phyloP scores from a whole-genome alignment of 2,113 vertebrate genomes.

The Campylomormyrus tamandua region DNA sequence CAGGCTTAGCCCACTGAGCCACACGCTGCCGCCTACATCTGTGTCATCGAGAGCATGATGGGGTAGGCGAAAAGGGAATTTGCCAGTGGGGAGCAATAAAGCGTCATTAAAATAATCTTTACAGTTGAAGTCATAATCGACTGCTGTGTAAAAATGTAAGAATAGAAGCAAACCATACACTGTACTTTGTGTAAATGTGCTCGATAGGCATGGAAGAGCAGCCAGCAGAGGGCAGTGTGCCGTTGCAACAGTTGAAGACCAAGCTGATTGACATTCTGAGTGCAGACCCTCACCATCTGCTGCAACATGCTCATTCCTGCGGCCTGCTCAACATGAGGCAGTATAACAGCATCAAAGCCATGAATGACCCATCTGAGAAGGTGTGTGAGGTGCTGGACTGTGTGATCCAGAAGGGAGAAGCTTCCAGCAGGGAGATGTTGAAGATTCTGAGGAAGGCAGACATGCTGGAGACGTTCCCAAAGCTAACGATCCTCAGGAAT shows the following conservation, averaged over 20 bases:
- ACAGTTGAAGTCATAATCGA: background rate
- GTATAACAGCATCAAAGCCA: slow-evolving; percentile 51
- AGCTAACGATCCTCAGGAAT: slow-evolving; percentile 41
- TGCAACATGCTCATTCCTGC: slow-evolving; percentile 53
- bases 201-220: slow-evolving; percentile 31
- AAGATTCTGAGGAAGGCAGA: slow-evolving; percentile 36
- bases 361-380: slow-evolving; percentile 38
- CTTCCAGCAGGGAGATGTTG: slow-evolving; percentile 37
- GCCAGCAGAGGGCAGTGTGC: slow-evolving; percentile 29
- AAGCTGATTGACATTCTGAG: slow-evolving; percentile 49
- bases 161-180: background rate
- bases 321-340: slow-evolving; percentile 38
- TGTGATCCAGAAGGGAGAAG: slow-evolving; percentile 43
- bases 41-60: background rate
- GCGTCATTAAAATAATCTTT: background rate
- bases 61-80: background rate
- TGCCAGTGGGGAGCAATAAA: background rate
- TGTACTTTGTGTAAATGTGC: background rate
- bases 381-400: slow-evolving; percentile 56
- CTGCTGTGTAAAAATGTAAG: background rate
- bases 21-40: background rate
- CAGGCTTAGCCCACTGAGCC: no score
- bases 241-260: slow-evolving; percentile 44
- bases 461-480: slow-evolving; percentile 52
- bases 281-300: slow-evolving; percentile 51